Percentiles rank a stretch among this genome's conserved stretches.
These are phyloP conservation scores for Pygmarrhopalites habei DNA, from an alignment of 1,140 invertebrate genomes.

Conservation along the genomic window DNA sequence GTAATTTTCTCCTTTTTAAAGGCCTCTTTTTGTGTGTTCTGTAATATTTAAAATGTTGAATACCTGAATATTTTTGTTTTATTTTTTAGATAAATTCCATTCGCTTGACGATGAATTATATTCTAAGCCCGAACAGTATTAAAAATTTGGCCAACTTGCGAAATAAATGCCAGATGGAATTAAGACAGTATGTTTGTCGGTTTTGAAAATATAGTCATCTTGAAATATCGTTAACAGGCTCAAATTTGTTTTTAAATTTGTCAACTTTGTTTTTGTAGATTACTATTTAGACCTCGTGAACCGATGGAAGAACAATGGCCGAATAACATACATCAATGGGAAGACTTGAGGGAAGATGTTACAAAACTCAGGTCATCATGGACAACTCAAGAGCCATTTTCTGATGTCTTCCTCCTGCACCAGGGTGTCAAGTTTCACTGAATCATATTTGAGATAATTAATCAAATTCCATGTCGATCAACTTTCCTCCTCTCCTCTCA, in stretches of 20 bases:
- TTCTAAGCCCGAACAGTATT: constrained; percentile 7
- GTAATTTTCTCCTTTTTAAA: not conserved
- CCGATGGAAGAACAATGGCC: constrained; percentile 25
- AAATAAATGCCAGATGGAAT: not conserved
- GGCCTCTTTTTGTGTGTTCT: not conserved
- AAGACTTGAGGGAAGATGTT: not conserved
- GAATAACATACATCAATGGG: constrained; percentile 8
- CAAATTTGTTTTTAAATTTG: not conserved
- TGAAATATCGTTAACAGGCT: not conserved
- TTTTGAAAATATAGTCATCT: not conserved
- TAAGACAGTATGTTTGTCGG: not conserved
- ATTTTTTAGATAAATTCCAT: constrained; percentile 24
- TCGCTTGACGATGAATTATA: constrained; percentile 23
- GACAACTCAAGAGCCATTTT: not conserved
- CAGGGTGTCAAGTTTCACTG: not conserved
- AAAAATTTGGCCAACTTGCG: constrained; percentile 2
- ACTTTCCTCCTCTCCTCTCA: no score
- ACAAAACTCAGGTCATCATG: not conserved
- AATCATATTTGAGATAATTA: no score
- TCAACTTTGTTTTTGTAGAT: constrained; percentile 4
- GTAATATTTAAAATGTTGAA: not conserved
- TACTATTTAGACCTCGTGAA: constrained; percentile 14
- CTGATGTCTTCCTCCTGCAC: not conserved
- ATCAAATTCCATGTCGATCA: no score
- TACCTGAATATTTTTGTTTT: not conserved